A percentile compares a stretch with the other conserved stretches of the same genome.
These are phyloP conservation scores for Melanostigma gelatinosum DNA, from an alignment of 2,113 vertebrate genomes.

Conservation along the genomic window DNA sequence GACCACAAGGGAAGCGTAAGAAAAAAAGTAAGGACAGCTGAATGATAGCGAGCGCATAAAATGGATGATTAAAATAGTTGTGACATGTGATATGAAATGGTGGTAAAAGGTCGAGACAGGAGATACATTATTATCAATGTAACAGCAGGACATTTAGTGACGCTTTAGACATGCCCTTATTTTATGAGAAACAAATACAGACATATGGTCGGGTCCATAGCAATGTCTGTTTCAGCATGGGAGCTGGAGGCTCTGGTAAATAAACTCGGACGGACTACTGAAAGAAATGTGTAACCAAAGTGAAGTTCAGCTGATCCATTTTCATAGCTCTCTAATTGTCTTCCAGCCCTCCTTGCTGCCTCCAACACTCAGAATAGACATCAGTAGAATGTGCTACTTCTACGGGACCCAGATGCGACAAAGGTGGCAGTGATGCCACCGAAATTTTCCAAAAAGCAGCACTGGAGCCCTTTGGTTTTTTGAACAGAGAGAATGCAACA, in stretches of 20 bases:
- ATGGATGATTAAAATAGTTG: conserved; percentile 31
- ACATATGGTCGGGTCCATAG: conserved; percentile 65
- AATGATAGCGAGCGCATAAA: conserved; percentile 38
- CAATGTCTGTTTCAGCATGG: conserved; percentile 59
- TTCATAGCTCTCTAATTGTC: conserved; percentile 81
- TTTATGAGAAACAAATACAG: conserved; percentile 71
- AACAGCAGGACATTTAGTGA: conserved; percentile 60
- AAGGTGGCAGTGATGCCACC: conserved; percentile 81
- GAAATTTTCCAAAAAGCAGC: conserved; percentile 77
- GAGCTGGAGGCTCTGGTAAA: conserved; percentile 61
- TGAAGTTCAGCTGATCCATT: conserved; percentile 79
- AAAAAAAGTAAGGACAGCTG: conserved; percentile 21
- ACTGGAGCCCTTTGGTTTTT: conserved; percentile 81
- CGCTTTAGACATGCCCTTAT: conserved; percentile 70
- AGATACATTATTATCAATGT: conserved; percentile 33
- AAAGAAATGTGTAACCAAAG: conserved; percentile 69
- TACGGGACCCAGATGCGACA: conserved; percentile 81
- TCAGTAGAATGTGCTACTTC: conserved; percentile 83
- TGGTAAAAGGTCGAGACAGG: conserved; percentile 51
- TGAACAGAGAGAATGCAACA: conserved; percentile 83
- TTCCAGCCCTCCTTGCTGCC: conserved; percentile 77
- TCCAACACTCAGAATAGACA: conserved; percentile 81
- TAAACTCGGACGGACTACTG: conserved; percentile 67
- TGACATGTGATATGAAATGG: conserved; percentile 29
- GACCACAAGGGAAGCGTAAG: conserved; percentile 21